Conservation (phyloP, 2,797 vertebrate genomes). For the Argentina silus region DNA sequence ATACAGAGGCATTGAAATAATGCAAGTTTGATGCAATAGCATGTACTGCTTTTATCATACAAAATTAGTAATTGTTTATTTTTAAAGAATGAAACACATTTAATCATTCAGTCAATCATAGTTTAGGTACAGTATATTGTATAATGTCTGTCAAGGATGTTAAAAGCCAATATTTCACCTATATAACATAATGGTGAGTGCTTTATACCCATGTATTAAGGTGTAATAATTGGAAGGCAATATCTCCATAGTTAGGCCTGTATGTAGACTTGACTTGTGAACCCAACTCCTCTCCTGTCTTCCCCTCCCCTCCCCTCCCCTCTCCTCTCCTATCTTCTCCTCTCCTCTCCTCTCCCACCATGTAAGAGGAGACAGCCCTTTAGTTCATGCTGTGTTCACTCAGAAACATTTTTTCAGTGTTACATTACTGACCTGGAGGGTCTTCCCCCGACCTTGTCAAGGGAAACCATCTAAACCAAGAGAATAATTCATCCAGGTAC, state of each 20-base stretch:
- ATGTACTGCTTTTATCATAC: no score
- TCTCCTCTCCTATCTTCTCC: background rate
- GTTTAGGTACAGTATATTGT: no score
- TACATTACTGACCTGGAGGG: background rate
- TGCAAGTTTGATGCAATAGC: no score
- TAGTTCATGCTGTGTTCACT: background rate
- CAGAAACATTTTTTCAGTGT: background rate
- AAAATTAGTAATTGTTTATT: no score
- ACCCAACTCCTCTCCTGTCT: background rate
- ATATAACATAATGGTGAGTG: no score
- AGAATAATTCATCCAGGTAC: constrained; percentile 49
- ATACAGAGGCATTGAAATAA: no score
- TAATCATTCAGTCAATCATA: no score
- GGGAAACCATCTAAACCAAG: constrained; percentile 18
- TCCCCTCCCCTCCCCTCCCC: background rate
- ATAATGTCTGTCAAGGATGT: no score
- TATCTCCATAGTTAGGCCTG: constrained; percentile 71
- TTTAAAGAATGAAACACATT: no score
- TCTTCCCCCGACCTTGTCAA: constrained; percentile 12
- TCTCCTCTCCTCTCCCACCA: background rate
- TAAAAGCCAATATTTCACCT: no score
- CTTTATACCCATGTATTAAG: constrained; percentile 40
- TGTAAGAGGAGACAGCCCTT: background rate
- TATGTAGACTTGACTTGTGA: constrained; percentile 48
- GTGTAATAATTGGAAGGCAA: no score